Base-by-base conservation (phyloP, 1,140 invertebrate species). In the fruit fly (Drosophila melanogaster) region DNA sequence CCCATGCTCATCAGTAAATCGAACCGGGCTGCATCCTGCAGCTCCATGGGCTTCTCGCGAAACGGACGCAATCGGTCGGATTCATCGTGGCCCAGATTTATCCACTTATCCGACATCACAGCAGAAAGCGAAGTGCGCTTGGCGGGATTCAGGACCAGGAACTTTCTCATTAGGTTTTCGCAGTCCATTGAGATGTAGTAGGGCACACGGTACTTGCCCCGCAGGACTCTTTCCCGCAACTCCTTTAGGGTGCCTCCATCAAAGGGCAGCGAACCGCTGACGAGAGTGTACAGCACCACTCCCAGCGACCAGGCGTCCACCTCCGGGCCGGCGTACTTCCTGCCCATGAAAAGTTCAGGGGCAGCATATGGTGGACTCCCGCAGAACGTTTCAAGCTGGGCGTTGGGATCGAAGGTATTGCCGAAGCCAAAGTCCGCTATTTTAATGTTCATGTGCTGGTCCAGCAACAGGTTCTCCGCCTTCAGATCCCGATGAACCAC, bases 141-240 rank as follows among this genome's bases (percentile, higher is more conserved):
- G 47, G 96, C 96, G 54, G 99, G 99, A 94, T 99, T 99, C 90
- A 99, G 95, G 90, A 99, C 98, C 84, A 99, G 95, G 94, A 99
- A 99, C 94, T 99, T 99, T 93, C 99, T 99, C 79, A 99, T 95
- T 67, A 99, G 94, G 93, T 98, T 99, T 94, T 99, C 99, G 94
- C 99, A 99, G 93, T 99, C 99, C 69, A 98, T 99, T 56, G 98
- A 99, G 97, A 99, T 99, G 94, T 99, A 99, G 94, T 99, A 99
- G 55, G 99, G 99, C 93, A 99, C 99, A 64, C 95, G 96, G 93
- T 99, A 99, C 93, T 99, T 99, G 73, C 99, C 99, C 57, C 98
- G 94, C 56, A 99, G 94, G 71, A 99, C 99, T 75, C 99, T 94
- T 93, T 99, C 99, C 77, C 99, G 93, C 56, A 99, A 93, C 94